These are phyloP conservation scores for Octopus sinensis DNA, from an alignment of 1,140 invertebrate species.

Conservation along the genomic window DNA sequence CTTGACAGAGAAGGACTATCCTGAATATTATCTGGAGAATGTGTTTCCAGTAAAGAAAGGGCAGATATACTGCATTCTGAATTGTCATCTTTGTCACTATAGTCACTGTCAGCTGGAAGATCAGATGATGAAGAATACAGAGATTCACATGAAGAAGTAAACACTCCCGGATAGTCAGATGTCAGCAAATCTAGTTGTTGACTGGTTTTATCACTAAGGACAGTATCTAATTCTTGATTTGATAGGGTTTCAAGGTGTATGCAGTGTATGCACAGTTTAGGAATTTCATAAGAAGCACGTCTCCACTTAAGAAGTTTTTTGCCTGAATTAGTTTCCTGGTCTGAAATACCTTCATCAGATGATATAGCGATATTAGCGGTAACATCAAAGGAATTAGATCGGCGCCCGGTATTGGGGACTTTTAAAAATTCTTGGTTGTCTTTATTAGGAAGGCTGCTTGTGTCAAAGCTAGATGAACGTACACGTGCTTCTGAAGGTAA, in stretches of 20 bases:
- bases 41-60: background rate
- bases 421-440: constrained; percentile 31
- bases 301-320: constrained; percentile 36
- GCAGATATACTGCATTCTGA: background rate
- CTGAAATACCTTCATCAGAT: constrained; percentile 41
- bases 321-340: constrained; percentile 26
- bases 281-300: constrained; percentile 45
- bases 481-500: constrained; percentile 38
- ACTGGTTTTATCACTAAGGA: background rate
- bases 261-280: constrained; percentile 50
- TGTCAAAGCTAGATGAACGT: constrained; percentile 46
- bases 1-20: background rate
- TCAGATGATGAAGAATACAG: background rate
- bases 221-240: constrained; percentile 20
- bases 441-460: constrained; percentile 31
- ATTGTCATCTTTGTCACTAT: background rate
- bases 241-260: constrained; percentile 57
- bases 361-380: constrained; percentile 31
- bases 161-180: background rate
- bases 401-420: constrained; percentile 29
- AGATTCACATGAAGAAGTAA: background rate
- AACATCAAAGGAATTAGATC: constrained; percentile 36
- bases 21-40: background rate
- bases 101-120: background rate
- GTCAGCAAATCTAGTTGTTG: background rate